phyloP scores from a whole-genome alignment of 2,113 vertebrate genomes.

The Lagenorhynchus albirostris region DNA sequence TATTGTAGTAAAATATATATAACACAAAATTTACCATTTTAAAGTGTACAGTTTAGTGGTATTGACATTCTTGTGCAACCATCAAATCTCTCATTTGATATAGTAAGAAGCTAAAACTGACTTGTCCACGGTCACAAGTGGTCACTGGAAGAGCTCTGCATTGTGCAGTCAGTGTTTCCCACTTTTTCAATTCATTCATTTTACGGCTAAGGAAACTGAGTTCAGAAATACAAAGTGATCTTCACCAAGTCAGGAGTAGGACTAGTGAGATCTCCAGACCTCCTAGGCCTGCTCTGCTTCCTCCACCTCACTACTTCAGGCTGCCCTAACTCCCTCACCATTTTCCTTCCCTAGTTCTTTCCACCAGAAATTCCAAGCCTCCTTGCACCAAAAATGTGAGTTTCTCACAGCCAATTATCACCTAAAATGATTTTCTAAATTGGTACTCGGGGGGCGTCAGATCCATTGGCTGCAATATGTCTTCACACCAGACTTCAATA shows the following conservation, averaged over 20 bases:
- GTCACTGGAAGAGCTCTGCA: background rate
- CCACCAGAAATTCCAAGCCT: conserved; percentile 39
- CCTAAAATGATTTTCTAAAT: conserved; percentile 65
- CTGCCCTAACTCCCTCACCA: background rate
- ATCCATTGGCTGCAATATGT: conserved; percentile 66
- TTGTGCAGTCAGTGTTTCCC: background rate
- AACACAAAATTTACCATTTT: background rate
- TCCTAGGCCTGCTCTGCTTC: background rate
- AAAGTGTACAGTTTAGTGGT: background rate
- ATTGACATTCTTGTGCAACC: background rate
- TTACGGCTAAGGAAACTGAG: background rate
- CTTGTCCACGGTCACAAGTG: background rate
- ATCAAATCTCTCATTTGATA: background rate
- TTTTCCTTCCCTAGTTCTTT: background rate
- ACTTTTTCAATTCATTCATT: background rate
- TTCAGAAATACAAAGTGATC: background rate
- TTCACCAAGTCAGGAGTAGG: background rate
- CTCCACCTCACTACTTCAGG: background rate
- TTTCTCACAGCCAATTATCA: conserved; percentile 63
- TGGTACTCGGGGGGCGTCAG: conserved; percentile 37
- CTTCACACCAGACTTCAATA: conserved; percentile 63
- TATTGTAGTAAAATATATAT: background rate
- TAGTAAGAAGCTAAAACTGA: background rate
- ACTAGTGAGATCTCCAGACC: background rate
- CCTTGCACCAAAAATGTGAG: conserved; percentile 37